Evolutionary conservation across 2,113 vertebrate species (phyloP).

Genomic region (Lycocorax pyrrhopterus): DNA sequence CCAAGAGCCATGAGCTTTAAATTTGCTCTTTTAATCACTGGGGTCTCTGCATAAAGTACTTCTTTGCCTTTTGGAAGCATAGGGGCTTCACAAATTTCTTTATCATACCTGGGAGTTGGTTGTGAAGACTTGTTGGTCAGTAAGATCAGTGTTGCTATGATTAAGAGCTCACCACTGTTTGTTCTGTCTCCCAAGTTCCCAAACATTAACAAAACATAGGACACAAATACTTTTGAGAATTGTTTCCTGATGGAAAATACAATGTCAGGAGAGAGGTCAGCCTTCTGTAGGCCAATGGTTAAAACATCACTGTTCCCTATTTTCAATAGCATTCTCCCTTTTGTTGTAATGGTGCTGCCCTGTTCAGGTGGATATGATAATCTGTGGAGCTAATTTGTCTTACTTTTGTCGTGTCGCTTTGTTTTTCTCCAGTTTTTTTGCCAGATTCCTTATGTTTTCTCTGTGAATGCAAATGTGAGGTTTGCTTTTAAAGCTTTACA

Average conservation of each 20-base stretch:
- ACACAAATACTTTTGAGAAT: not conserved
- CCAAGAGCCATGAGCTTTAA: not conserved
- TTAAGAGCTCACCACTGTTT: not conserved
- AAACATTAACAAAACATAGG: not conserved
- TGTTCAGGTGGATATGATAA: not conserved
- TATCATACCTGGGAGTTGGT: not conserved
- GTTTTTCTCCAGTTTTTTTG: not conserved
- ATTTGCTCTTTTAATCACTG: not conserved
- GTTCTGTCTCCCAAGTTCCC: not conserved
- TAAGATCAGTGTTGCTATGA: fast-evolving
- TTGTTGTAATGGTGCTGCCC: not conserved
- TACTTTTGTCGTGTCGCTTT: not conserved
- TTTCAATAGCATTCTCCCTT: not conserved
- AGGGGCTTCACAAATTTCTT: not conserved
- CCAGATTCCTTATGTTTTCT: not conserved
- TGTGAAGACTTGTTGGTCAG: not conserved
- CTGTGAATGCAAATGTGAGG: not conserved
- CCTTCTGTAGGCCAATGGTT: not conserved
- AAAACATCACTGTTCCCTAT: not conserved
- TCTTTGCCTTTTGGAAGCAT: not conserved
- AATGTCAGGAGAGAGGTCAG: not conserved
- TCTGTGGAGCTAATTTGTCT: not conserved
- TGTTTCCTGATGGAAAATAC: not conserved
- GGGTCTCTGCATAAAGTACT: not conserved
- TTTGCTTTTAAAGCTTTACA: not conserved